Conservation (phyloP, 2,888 invertebrate genomes). For the Drosophila tanythrix region DNA sequence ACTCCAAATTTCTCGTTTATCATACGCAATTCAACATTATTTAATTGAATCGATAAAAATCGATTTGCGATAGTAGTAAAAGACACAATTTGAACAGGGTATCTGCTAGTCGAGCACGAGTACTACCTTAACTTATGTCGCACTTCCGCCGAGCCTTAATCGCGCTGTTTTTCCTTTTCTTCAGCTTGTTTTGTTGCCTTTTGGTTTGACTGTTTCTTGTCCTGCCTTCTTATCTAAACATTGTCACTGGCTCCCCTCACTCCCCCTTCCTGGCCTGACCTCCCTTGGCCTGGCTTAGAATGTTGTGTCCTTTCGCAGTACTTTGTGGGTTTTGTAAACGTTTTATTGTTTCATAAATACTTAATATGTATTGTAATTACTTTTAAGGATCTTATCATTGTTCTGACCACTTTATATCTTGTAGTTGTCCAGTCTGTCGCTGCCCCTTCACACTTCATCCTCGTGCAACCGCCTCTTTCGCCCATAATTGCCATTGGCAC, state of each 20-base stretch:
- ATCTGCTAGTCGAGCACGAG: not conserved
- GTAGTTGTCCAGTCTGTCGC: constrained; percentile 1
- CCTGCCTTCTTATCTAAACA: constrained; percentile 8
- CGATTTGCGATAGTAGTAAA: not conserved
- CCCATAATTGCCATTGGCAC: constrained; percentile 36
- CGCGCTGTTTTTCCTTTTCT: constrained; percentile 4
- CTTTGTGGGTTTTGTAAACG: constrained; percentile 51
- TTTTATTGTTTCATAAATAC: constrained; percentile 79
- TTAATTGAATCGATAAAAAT: not conserved
- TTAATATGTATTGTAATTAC: constrained; percentile 77
- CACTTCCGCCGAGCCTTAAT: constrained; percentile 41
- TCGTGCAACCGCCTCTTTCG: not conserved
- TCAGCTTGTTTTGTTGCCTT: constrained; percentile 22
- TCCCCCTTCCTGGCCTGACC: not conserved
- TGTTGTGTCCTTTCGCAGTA: not conserved
- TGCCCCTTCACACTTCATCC: not conserved
- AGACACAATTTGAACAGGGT: not conserved
- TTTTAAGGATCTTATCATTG: constrained; percentile 67
- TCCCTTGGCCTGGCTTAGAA: not conserved
- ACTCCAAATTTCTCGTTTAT: not conserved
- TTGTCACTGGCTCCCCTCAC: not conserved
- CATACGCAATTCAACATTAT: not conserved
- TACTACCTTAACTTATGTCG: constrained; percentile 24
- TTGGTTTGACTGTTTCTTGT: constrained; percentile 58
- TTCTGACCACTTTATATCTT: constrained; percentile 3